Evolutionary conservation across 2,113 vertebrate genomes (phyloP), one percentile per base, ranked within the genome.

Genomic region (Craseonycteris thonglongyai): DNA sequence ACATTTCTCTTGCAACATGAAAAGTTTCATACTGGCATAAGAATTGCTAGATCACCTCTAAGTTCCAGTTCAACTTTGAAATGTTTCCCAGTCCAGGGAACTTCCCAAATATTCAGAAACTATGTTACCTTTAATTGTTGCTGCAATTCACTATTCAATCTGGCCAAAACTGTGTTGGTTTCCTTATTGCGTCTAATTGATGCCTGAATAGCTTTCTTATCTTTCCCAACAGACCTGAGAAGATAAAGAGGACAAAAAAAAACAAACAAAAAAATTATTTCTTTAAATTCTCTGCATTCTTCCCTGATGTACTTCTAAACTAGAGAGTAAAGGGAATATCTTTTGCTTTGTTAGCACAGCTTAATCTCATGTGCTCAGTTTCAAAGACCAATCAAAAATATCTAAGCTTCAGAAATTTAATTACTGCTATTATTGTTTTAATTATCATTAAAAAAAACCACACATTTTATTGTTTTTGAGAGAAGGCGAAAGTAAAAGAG

Each of bases 161-260:
- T 98, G 96, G 99, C 99, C 99, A 99, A 98, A 96, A 99, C 99
- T 56, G 99, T 99, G 97, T 99, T 99, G 7, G 99, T 99, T 98
- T 99, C 99, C 96, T 99, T 99, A 97, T 99, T 99, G 97, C 99
- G 99, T 98, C 99, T 99, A 98, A 99, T 99, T 59, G 99, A 99
- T 95, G 99, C 99, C 98, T 99, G 99, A 98, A 99, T 99, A 40
- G 99, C 98, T 97, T 99, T 99, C 97, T 99, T 99, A 97, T 99
- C 99, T 95, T 99, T 99, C 94, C 99, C 99, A 94, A 99, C 97
- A 68, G 99, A 99, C 97, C 99, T 99, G 98, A 97, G 95, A 96
- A 97, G n/a, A 96, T 51, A 98, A 84, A 96, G 19, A 58, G 16
- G 28, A 19, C 42, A 95, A 89, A 69, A 96, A 58, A 22, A 56